Evolutionary conservation across 2,888 invertebrate genomes (phyloP).

Genomic region (Hymenopus coronatus): DNA sequence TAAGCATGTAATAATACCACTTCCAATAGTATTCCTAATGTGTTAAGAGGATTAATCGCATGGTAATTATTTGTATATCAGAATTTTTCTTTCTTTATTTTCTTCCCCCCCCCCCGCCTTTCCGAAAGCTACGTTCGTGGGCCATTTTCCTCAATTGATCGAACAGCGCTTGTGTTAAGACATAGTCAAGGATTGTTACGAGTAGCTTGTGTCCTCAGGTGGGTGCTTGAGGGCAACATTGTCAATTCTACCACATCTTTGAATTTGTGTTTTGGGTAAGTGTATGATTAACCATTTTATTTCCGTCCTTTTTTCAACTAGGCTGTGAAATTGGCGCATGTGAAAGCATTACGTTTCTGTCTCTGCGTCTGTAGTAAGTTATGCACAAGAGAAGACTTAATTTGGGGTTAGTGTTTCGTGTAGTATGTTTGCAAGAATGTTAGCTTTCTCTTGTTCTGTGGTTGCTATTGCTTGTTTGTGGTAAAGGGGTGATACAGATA

Average conservation of each 20-base stretch:
- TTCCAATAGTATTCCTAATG: constrained; percentile 38
- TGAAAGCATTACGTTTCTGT: neutral
- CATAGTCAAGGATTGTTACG: too few species aligned
- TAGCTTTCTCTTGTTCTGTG: constrained; percentile 8
- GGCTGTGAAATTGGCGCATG: neutral
- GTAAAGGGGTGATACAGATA: neutral
- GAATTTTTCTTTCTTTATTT: too few species aligned
- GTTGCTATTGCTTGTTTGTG: neutral
- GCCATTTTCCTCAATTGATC: constrained; percentile 36
- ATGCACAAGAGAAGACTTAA: neutral
- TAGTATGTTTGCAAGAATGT: neutral
- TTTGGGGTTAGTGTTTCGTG: neutral
- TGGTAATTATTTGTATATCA: constrained; percentile 34
- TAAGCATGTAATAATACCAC: constrained; percentile 11
- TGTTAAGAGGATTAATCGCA: constrained; percentile 38
- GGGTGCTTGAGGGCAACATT: constrained; percentile 33
- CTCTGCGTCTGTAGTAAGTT: neutral
- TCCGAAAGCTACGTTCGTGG: constrained; percentile 35
- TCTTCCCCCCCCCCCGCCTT: constrained; percentile 38
- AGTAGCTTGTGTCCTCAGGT: constrained; percentile 26
- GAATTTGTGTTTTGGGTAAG: neutral
- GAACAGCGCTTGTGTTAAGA: too few species aligned
- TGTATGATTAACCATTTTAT: neutral
- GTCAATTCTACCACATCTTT: neutral
- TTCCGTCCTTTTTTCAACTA: neutral